Evolutionary conservation across 2,888 invertebrate genomes (phyloP).

Genomic region (Argynnis bischoffii): DNA sequence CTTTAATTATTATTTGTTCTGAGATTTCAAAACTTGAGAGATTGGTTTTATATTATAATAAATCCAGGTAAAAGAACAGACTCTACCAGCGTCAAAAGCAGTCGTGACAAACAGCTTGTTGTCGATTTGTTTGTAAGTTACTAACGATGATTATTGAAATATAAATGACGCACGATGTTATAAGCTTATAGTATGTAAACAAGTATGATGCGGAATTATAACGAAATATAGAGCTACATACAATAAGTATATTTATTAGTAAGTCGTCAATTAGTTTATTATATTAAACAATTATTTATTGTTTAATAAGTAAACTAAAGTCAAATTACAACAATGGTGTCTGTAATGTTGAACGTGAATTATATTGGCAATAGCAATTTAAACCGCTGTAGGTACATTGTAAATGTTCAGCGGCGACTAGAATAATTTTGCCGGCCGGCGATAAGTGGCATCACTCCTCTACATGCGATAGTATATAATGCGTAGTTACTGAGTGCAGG

Average conservation of each 20-base stretch:
- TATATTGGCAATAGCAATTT: slow-evolving; percentile 35
- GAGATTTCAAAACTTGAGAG: too few relatives aligned
- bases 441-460: slow-evolving; percentile 38
- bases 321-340: too few relatives aligned
- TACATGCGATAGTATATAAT: slow-evolving; percentile 29
- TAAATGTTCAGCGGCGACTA: slow-evolving; percentile 37
- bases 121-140: slow-evolving; percentile 26
- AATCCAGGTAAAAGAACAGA: too few relatives aligned
- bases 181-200: slow-evolving; percentile 36
- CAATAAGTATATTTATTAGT: background rate
- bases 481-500: slow-evolving; percentile 27
- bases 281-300: too few relatives aligned
- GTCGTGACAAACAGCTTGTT: slow-evolving; percentile 1
- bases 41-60: too few relatives aligned
- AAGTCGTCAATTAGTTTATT: background rate
- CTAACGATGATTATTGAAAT: slow-evolving; percentile 24
- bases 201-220: slow-evolving; percentile 31
- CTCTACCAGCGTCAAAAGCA: background rate
- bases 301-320: too few relatives aligned
- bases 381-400: slow-evolving; percentile 32
- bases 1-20: too few relatives aligned
- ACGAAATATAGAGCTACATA: slow-evolving; percentile 16
- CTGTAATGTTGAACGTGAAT: slow-evolving; percentile 1
- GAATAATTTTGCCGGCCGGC: slow-evolving; percentile 43
- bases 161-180: slow-evolving; percentile 38